These are phyloP conservation scores for Cheilosia variabilis DNA, from an alignment of 2,888 invertebrate genomes.

Conservation along the genomic window DNA sequence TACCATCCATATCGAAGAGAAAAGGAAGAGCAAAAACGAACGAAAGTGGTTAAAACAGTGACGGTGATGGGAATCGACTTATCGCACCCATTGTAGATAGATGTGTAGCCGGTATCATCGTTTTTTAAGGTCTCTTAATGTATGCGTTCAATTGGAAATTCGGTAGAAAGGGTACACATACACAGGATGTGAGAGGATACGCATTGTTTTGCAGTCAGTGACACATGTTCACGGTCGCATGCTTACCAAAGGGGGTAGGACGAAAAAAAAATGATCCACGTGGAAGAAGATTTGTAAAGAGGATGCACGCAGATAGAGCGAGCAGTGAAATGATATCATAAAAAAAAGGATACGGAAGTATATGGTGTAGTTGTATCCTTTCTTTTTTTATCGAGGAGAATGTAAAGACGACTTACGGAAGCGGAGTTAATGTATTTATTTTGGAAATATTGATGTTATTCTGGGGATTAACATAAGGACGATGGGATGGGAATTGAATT, in stretches of 20 bases:
- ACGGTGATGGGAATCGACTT: conserved; percentile 71
- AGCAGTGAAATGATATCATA: conserved; percentile 44
- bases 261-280: conserved; percentile 29
- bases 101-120: conserved; percentile 61
- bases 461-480: conserved; percentile 52
- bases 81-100: conserved; percentile 55
- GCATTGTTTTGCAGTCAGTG: conserved; percentile 72
- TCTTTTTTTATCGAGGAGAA: conserved; percentile 7
- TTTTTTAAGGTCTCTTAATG: conserved; percentile 64
- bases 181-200: conserved; percentile 43
- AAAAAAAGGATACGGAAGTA: conserved; percentile 32
- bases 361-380: conserved; percentile 11
- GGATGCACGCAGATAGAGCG: conserved; percentile 53
- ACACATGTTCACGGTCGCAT: conserved; percentile 73
- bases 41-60: conserved; percentile 53
- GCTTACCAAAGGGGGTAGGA: conserved; percentile 45
- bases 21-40: conserved; percentile 24
- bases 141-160: conserved; percentile 72
- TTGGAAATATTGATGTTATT: conserved; percentile 60
- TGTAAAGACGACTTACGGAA: conserved; percentile 24
- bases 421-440: conserved; percentile 63
- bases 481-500: conserved; percentile 49
- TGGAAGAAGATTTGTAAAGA: conserved; percentile 51
- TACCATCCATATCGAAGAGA: conserved; percentile 10
- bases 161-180: conserved; percentile 52